A percentile compares a stretch with the other conserved stretches of the same genome.
Conservation (phyloP, 2,797 vertebrate genomes). For the Enteromius paludinosus region DNA sequence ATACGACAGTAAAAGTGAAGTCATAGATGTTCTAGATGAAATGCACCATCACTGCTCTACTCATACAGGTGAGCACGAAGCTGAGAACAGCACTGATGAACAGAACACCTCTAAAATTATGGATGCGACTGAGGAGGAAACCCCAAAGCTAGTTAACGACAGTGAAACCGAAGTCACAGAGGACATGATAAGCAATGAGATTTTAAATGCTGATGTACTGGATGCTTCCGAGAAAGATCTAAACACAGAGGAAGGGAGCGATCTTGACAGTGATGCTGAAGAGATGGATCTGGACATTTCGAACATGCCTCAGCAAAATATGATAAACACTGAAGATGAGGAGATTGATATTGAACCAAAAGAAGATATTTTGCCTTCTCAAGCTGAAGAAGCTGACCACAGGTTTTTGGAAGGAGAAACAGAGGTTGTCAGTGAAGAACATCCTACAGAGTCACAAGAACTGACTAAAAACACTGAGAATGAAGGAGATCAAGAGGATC, state of each 20-base stretch:
- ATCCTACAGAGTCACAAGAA: constrained; percentile 44
- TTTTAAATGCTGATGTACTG: constrained; percentile 23
- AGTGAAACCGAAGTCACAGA: constrained; percentile 26
- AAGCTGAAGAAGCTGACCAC: constrained; percentile 3
- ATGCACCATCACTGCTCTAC: constrained; percentile 28
- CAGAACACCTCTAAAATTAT: constrained; percentile 45
- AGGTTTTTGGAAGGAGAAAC: background rate
- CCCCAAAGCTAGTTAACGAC: constrained; percentile 40
- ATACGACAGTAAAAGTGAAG: constrained; percentile 43
- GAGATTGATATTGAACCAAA: constrained; percentile 42
- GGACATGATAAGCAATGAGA: constrained; percentile 9
- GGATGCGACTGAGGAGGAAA: background rate
- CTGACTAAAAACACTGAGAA: constrained; percentile 28
- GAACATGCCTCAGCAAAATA: constrained; percentile 29
- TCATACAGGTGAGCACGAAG: constrained; percentile 39
- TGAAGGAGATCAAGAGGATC: constrained; percentile 18
- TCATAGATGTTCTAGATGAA: constrained; percentile 45
- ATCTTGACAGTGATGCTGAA: constrained; percentile 46
- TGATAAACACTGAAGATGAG: constrained; percentile 35
- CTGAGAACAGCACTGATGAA: constrained; percentile 50
- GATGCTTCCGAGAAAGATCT: constrained; percentile 36
- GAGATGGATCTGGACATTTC: constrained; percentile 35
- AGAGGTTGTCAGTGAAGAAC: constrained; percentile 31
- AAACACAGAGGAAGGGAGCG: constrained; percentile 44
- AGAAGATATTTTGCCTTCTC: constrained; percentile 26